Evolutionary conservation across 2,113 vertebrate species (phyloP).

Genomic region (Nerophis ophidion): DNA sequence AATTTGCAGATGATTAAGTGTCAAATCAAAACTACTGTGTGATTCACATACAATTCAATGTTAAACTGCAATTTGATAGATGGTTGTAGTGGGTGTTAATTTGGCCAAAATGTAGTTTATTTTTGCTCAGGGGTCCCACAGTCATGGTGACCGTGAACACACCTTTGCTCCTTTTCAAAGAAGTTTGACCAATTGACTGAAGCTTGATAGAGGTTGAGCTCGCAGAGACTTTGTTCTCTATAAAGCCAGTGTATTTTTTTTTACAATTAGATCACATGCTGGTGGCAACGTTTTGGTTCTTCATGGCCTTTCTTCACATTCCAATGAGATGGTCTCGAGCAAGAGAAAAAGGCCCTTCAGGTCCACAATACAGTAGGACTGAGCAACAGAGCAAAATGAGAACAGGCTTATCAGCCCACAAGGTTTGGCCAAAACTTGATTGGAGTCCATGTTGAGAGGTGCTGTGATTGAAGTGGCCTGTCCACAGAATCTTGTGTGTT

Average conservation of each 20-base stretch:
- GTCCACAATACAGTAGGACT: constrained; percentile 5
- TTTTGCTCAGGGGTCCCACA: constrained; percentile 29
- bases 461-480: constrained; percentile 5
- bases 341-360: neutral
- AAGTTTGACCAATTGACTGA: constrained; percentile 21
- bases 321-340: constrained; percentile 39
- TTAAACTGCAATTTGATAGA: neutral
- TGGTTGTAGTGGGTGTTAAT: neutral
- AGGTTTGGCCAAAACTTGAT: constrained; percentile 38
- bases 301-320: constrained; percentile 70
- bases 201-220: constrained; percentile 18
- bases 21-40: neutral
- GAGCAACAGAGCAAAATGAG: constrained; percentile 4
- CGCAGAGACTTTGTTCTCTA: constrained; percentile 46
- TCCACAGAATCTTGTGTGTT: constrained; percentile 1
- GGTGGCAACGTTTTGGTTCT: constrained; percentile 1
- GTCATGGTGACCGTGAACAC: constrained; percentile 3
- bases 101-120: neutral
- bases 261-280: constrained; percentile 3
- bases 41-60: neutral
- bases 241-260: constrained; percentile 31
- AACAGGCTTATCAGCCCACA: constrained; percentile 2
- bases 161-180: constrained; percentile 60
- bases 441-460: constrained; percentile 5
- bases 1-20: neutral